Evolutionary conservation across 2,113 vertebrate genomes (phyloP), one percentile per base, ranked within the genome.

Genomic region (Zingel zingel): DNA sequence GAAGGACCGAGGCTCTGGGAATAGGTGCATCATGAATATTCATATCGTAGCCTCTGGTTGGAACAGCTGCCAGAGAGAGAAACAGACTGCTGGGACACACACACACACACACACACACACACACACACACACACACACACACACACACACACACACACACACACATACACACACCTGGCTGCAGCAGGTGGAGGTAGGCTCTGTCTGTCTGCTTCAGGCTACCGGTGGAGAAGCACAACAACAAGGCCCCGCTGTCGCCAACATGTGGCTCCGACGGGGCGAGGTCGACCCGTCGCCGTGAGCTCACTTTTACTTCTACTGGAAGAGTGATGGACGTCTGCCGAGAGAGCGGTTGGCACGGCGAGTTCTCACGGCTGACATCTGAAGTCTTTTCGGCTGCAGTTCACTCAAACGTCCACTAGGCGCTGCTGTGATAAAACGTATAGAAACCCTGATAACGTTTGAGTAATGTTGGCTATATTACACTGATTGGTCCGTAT

Each of bases 1-100:
- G 79, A 86, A 62, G n/a, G 47, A 87, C 92, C 83, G 88, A 93
- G 94, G 94, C 95, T 94, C 93, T 95, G 96, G 97, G 97, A 97
- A 97, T 93, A 95, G 90, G 88, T 94, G 93, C 94, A 94, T 97
- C 97, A 98, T 98, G 96, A 98, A 98, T 98, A 98, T 98, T 98
- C 97, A 98, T 95, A 93, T 47, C 93, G 92, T 92, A 96, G 95
- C 94, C 95, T 96, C 96, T 96, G 96, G 96, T 96, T 96, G 95
- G 95, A 97, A 97, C 97, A 97, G 97, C 97, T 96, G 95, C 94
- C 96, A 95, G 95, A 96, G 96, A 96, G 95, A 79, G 63, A 77
- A 85, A 70, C 80, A 48, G 61, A 72, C 70, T 80, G 81, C 61
- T 84, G 81, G 59, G 79, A 81, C 50, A 57, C 33, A 61, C 33